Percentiles rank a stretch among this genome's conserved stretches.
These are phyloP conservation scores for Palythoa grandis DNA, from an alignment of 92 coral and sea anemone species.

Conservation along the genomic window DNA sequence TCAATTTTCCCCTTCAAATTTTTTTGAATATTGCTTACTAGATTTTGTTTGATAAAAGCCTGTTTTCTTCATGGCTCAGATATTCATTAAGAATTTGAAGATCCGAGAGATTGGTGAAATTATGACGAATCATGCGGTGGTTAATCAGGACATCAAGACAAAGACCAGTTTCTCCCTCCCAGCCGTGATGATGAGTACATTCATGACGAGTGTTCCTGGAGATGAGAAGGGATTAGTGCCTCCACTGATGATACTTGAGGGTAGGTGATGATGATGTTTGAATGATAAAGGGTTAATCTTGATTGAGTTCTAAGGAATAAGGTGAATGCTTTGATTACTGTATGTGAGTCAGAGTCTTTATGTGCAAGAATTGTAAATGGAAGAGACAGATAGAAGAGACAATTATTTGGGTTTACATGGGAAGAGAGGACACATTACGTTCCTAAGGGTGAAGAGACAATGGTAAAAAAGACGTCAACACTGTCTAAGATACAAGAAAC, in stretches of 20 bases:
- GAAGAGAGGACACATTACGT: too few species aligned
- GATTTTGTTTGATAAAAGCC: too few species aligned
- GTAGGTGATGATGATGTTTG: constrained; percentile 49
- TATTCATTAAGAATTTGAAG: constrained; percentile 73
- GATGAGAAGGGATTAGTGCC: constrained; percentile 75
- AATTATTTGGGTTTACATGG: too few species aligned
- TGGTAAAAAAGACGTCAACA: too few species aligned
- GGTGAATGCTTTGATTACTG: not conserved
- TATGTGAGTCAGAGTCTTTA: too few species aligned
- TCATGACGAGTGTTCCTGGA: constrained; percentile 90
- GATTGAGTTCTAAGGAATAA: not conserved
- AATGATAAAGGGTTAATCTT: not conserved
- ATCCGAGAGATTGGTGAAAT: constrained; percentile 82
- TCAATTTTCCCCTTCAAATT: not conserved
- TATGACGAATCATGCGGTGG: constrained; percentile 84
- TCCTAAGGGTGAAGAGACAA: too few species aligned
- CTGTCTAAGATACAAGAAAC: too few species aligned
- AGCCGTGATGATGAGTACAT: constrained; percentile 74
- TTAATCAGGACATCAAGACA: constrained; percentile 71
- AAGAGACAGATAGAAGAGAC: too few species aligned
- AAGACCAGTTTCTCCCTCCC: constrained; percentile 75
- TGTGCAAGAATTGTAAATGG: too few species aligned
- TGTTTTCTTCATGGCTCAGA: not conserved
- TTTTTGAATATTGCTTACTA: not conserved
- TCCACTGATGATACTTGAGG: constrained; percentile 81